Evolutionary conservation across 2,797 vertebrate genomes (phyloP).

Genomic region (Eurystomus glaucurus): DNA sequence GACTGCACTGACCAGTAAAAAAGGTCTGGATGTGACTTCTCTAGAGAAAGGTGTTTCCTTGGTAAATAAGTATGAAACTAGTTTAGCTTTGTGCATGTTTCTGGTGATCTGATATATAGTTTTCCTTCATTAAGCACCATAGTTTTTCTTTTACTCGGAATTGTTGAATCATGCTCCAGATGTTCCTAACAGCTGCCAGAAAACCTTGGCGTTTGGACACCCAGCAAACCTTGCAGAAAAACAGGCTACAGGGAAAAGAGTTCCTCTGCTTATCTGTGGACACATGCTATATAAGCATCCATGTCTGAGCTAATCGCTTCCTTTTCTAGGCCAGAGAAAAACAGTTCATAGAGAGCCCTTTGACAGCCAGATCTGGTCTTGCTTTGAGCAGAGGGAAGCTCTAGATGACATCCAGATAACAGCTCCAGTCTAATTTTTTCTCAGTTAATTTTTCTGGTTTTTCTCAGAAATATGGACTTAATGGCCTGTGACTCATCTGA

Average conservation of each 20-base stretch:
- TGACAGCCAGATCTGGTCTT: neutral
- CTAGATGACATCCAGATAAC: neutral
- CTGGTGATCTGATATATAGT: neutral
- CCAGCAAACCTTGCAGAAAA: neutral
- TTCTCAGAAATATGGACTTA: conserved; percentile 1
- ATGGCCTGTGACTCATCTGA: conserved; percentile 5
- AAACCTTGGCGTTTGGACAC: neutral
- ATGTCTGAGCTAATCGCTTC: neutral
- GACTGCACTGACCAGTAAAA: neutral
- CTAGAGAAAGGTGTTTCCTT: neutral
- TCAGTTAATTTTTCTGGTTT: neutral
- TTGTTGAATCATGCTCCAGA: neutral
- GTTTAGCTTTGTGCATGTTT: neutral
- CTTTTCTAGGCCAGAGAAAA: neutral
- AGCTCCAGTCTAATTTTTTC: neutral
- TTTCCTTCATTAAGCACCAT: neutral
- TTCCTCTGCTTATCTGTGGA: neutral
- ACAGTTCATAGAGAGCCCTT: neutral
- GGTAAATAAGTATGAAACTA: neutral
- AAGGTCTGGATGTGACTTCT: neutral
- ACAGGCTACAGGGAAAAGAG: neutral
- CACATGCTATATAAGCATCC: neutral
- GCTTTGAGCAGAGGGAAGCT: neutral
- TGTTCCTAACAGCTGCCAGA: conserved; percentile 26
- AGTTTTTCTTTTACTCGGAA: neutral